Evolutionary conservation across 2,797 vertebrate genomes (phyloP).

Genomic region (Sebastes steindachneri): DNA sequence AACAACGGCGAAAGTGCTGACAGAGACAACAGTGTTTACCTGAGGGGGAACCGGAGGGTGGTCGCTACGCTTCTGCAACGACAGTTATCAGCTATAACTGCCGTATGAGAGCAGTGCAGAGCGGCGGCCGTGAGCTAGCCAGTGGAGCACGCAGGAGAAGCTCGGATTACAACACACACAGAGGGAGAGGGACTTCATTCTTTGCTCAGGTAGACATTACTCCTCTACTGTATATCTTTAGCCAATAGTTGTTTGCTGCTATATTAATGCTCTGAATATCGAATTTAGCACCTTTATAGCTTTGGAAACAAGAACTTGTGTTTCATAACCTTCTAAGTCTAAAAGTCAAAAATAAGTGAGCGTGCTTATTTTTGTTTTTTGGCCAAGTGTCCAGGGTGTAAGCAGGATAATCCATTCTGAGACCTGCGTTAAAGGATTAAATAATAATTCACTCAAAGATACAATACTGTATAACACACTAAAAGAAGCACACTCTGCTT

Average conservation of each 20-base stretch:
- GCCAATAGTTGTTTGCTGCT: neutral
- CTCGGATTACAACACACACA: no score
- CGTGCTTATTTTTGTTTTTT: constrained; percentile 4
- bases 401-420: constrained; percentile 28
- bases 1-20: no score
- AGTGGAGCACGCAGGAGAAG: no score
- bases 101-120: no score
- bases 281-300: neutral
- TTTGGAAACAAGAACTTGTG: neutral
- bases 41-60: no score
- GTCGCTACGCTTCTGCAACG: fast-evolving
- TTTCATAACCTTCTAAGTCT: neutral
- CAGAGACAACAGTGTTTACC: no score
- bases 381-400: neutral
- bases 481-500: neutral
- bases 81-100: no score
- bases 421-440: constrained; percentile 24
- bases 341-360: neutral
- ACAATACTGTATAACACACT: neutral
- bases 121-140: no score
- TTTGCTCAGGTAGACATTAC: neutral
- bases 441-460: constrained; percentile 20
- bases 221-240: neutral
- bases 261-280: no score
- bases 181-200: no score